Evolutionary conservation across 2,888 invertebrate genomes (phyloP).

Genomic region (Pomacea canaliculata): DNA sequence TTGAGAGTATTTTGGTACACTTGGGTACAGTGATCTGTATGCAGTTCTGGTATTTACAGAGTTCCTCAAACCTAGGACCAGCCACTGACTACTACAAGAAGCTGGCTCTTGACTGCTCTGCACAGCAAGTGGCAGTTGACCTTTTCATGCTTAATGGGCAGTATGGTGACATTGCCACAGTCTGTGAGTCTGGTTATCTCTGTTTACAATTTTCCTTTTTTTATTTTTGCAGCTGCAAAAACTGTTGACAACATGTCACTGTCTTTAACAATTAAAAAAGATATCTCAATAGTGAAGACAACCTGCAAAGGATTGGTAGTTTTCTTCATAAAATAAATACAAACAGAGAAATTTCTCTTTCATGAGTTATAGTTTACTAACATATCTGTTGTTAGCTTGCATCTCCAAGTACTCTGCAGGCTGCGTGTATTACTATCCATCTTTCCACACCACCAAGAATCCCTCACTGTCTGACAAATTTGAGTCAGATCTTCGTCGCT

Average conservation of each 20-base stretch:
- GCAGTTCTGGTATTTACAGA: constrained; percentile 67
- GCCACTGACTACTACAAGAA: constrained; percentile 98
- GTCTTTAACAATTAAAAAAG: too few species aligned
- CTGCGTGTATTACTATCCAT: constrained; percentile 90
- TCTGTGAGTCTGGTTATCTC: constrained; percentile 77
- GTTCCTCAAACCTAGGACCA: constrained; percentile 88
- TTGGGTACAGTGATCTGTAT: too few species aligned
- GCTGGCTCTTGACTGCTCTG: constrained; percentile 94
- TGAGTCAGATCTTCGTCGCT: constrained; percentile 83
- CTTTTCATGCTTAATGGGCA: constrained; percentile 92
- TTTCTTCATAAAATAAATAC: too few species aligned
- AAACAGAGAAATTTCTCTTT: too few species aligned
- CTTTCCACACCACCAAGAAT: constrained; percentile 81
- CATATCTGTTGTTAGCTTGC: constrained; percentile 73
- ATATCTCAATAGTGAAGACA: too few species aligned
- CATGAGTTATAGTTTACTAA: too few species aligned
- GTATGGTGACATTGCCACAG: constrained; percentile 93
- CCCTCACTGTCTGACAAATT: constrained; percentile 80
- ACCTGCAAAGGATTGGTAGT: too few species aligned
- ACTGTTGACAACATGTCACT: too few species aligned
- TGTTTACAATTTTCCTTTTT: not conserved
- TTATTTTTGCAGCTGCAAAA: too few species aligned
- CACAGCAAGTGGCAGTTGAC: constrained; percentile 95
- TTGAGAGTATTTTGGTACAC: too few species aligned
- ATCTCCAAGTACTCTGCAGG: constrained; percentile 96